Evolutionary conservation across 2,888 invertebrate genomes (phyloP), one percentile per base, ranked within the genome.

Genomic region (Lasioglossum lativentre): DNA sequence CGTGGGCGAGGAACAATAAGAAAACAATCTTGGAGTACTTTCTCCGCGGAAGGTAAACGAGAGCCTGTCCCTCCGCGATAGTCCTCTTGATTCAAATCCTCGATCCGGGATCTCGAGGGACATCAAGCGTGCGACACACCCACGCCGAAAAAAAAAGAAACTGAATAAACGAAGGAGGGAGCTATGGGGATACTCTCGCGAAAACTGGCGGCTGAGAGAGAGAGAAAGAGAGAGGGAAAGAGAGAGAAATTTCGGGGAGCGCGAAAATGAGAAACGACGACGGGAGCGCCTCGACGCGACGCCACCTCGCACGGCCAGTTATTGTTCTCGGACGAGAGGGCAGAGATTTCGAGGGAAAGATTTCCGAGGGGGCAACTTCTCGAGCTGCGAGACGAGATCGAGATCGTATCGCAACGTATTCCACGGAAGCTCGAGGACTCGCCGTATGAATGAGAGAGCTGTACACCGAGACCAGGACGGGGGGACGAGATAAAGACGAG

Each of bases 201-300:
- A n/a, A 59, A 38, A 23, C 68, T 23, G 68, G 19, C 19, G 66
- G 63, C 19, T 38, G 23, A 14, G 27, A 12, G 14, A n/a, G 59
- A 27, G 56, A 47, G 47, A 47, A 19, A 47, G 19, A 47, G 47
- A 19, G 19, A 47, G 47, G 19, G 47, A 47, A 23, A 52, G 52
- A 52, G 52, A 56, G n/a, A 38, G 19, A 38, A 23, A 38, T 68
- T 79, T 82, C 80, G 77, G 81, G 78, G 83, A 87, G 92, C 88
- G 92, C 88, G 91, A 92, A 92, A 92, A 91, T 92, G 92, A 91
- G 89, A 90, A 91, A 92, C 85, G 92, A 92, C 85, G 92, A 88
- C 70, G 73, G 86, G 87, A 84, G 87, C 72, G 70, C 56, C 56
- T 56, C n/a, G n/a, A 73, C 82, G 78, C 86, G 85, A 86, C 71